These are phyloP conservation scores for Epizoanthus ramosus DNA, from an alignment of 92 coral and sea anemone species.

Conservation along the genomic window DNA sequence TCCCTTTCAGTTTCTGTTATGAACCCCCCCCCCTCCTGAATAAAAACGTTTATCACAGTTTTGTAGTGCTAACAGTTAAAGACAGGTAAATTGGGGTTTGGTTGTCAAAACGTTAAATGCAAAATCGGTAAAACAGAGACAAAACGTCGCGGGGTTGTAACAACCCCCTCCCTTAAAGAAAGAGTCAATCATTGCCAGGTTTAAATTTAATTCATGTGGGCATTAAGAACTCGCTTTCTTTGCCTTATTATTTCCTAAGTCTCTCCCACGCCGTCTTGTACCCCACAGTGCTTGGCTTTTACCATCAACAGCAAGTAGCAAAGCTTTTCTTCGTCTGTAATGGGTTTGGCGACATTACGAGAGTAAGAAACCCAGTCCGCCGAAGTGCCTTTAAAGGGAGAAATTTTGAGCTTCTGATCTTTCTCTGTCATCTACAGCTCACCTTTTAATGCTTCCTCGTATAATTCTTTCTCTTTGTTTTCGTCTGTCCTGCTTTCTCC, in stretches of 20 bases:
- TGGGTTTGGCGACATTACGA: conserved; percentile 26
- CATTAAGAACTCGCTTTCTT: conserved; percentile 30
- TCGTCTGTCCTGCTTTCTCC: conserved; percentile 16
- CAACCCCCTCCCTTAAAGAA: too few species aligned
- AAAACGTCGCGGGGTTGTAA: too few species aligned
- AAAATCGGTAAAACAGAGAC: too few species aligned
- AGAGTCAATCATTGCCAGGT: conserved; percentile 39
- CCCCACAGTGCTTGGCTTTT: conserved; percentile 27
- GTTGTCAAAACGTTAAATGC: not conserved
- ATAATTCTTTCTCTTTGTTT: conserved; percentile 40
- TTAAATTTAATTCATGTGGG: conserved; percentile 48
- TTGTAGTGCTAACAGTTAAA: too few species aligned
- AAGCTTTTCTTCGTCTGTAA: conserved; percentile 69
- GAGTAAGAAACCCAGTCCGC: conserved; percentile 51
- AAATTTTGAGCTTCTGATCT: conserved; percentile 39
- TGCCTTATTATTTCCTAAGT: conserved; percentile 28
- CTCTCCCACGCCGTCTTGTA: conserved; percentile 45
- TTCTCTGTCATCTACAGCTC: conserved; percentile 50
- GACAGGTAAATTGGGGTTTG: too few species aligned
- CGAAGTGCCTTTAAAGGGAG: conserved; percentile 56
- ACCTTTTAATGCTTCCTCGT: conserved; percentile 53
- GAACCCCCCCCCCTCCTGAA: too few species aligned
- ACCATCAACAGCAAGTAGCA: conserved; percentile 64
- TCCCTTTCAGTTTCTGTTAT: too few species aligned
- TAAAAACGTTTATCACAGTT: too few species aligned